phyloP scores from a whole-genome alignment of 2,797 vertebrate species.

The Peromyscus attwateri region DNA sequence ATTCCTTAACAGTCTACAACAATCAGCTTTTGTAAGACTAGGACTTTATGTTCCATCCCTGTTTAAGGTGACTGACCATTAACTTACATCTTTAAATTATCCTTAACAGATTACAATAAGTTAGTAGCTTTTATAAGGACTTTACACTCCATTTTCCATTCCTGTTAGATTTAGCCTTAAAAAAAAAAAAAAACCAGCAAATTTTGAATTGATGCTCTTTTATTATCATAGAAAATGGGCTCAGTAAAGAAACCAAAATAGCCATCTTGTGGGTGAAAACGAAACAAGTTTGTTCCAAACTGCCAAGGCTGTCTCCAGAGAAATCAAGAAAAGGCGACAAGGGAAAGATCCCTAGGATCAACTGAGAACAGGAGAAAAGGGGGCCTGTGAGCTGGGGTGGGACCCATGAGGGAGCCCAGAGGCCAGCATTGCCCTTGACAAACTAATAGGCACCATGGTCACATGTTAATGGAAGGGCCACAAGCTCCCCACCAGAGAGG shows the following conservation, averaged over 20 bases:
- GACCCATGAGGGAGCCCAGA: background rate
- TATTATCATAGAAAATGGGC: background rate
- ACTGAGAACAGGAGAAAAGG: background rate
- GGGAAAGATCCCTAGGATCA: background rate
- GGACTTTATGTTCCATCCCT: no score
- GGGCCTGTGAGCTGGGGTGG: background rate
- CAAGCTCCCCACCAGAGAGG: background rate
- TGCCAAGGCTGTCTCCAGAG: background rate
- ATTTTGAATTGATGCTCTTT: background rate
- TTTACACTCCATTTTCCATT: background rate
- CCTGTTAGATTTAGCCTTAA: background rate
- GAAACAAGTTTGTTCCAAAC: background rate
- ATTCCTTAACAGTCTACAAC: background rate
- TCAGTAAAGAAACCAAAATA: background rate
- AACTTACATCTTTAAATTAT: background rate
- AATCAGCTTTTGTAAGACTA: background rate
- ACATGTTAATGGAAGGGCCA: background rate
- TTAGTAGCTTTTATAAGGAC: background rate
- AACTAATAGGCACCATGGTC: background rate
- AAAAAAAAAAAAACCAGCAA: background rate
- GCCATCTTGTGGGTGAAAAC: background rate
- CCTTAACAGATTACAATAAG: background rate
- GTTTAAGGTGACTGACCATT: background rate
- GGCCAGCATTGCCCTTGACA: background rate
- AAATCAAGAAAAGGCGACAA: background rate